Base-by-base conservation (phyloP, 2,113 vertebrate species). In the Syrmaticus mikado region DNA sequence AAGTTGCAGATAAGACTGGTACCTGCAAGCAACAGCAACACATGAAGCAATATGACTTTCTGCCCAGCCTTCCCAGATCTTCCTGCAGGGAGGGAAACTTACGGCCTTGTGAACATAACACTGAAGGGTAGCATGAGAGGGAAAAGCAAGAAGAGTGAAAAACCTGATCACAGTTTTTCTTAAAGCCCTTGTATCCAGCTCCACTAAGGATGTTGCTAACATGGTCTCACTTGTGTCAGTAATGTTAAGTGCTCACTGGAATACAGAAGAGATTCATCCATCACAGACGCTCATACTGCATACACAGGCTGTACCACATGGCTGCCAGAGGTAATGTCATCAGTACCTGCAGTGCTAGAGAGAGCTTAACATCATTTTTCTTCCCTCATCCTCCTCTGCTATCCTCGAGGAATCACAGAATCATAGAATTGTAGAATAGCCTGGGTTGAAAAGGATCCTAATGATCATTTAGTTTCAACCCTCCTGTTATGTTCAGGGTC, bases 151-250 rank as follows among this genome's bases (percentile, higher is more conserved):
- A 60, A 55, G 8, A 4, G 11, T 36, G 66, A 85, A 53, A 60
- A 3, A 8, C 57, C 25, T 36, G 46, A 74, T 17, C 4, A 24
- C 21, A 1, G 22, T 19, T 41, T 24, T 75, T 75, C 74, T 89
- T 75, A 76, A 70, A 83, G 53, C 3, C 11, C 8, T 45, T 41
- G 17, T 36, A 60, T 34, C 46, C 57, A 65, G 50, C 24, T 64
- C 13, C 28, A 7, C 40, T 57, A 27, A 0, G 0, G 41, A 13
- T 75, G 34, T 25, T 2, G 1, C 22, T 75, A 62, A 34, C 17
- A 41, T 8, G 41, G 30, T 50, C 27, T 36, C 27, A 52, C 14
- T 18, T 25, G 14, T 41, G n/a, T 28, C 36, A 50, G 10, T 22
- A 30, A 24, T 11, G 10, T 24, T 71, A 28, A 22, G 4, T 3